A percentile compares a stretch with the other conserved stretches of the same genome.
Evolutionary conservation across 2,888 invertebrate genomes (phyloP).

Genomic region (Meghimatium bilineatum): DNA sequence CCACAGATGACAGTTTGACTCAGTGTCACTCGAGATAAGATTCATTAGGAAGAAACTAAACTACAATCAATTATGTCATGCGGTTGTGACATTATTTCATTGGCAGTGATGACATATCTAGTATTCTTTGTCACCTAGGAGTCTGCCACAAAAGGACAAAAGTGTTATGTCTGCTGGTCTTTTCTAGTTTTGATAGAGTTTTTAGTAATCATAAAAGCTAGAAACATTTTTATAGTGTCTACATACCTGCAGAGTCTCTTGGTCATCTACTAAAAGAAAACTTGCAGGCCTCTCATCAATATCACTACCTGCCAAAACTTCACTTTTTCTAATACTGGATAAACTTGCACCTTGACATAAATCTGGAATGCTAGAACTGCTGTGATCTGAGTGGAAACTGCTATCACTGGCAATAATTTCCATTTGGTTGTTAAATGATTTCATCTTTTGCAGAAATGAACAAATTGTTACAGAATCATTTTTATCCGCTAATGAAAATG

Average conservation of each 20-base stretch:
- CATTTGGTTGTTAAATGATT: conserved; percentile 42
- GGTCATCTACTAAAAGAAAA: conserved; percentile 75
- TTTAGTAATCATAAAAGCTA: neutral
- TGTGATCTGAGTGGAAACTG: conserved; percentile 63
- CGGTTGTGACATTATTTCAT: too few relatives aligned
- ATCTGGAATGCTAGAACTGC: conserved; percentile 66
- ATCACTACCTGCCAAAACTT: neutral
- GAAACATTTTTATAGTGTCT: neutral
- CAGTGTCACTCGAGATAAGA: too few relatives aligned
- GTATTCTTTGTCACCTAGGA: too few relatives aligned
- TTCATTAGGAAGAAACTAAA: too few relatives aligned
- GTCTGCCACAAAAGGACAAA: too few relatives aligned
- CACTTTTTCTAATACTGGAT: neutral
- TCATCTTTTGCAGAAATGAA: conserved; percentile 64
- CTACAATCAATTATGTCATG: too few relatives aligned
- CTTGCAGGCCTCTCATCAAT: conserved; percentile 52
- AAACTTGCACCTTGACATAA: conserved; percentile 55
- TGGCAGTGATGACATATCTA: too few relatives aligned
- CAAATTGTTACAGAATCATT: conserved; percentile 70
- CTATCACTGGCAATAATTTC: conserved; percentile 52
- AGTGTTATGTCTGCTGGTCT: too few relatives aligned
- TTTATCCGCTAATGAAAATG: conserved; percentile 56
- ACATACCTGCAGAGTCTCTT: conserved; percentile 73
- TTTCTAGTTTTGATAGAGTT: neutral
- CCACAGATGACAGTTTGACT: too few relatives aligned